phyloP scores from a whole-genome alignment of 2,113 vertebrate species.

The Pseudorhombus dupliciocellatus region DNA sequence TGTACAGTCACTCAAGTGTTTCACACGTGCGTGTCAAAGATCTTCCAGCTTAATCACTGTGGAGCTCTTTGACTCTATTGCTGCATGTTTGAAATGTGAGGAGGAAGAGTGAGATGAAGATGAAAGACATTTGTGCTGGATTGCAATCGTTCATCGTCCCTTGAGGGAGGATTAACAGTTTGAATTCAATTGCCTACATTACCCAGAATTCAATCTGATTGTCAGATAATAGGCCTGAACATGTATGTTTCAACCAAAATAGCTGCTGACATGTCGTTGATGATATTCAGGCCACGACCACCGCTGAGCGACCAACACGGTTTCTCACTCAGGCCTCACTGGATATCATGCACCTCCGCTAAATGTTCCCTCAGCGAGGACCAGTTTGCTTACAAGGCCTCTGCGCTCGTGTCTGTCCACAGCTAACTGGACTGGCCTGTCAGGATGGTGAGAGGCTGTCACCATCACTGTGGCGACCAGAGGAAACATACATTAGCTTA shows the following conservation, averaged over 20 bases:
- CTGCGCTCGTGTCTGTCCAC: conserved; percentile 65
- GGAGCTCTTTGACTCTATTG: background rate
- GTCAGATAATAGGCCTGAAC: no score
- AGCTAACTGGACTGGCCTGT: conserved; percentile 65
- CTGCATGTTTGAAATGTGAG: background rate
- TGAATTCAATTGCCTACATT: no score
- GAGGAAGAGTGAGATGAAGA: background rate
- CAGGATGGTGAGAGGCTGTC: conserved; percentile 76
- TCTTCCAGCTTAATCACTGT: background rate
- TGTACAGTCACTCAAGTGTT: background rate
- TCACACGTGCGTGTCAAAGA: background rate
- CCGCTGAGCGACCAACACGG: conserved; percentile 43
- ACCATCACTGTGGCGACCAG: conserved; percentile 57
- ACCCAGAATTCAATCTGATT: no score
- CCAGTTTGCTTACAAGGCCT: conserved; percentile 78
- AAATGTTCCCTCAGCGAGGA: conserved; percentile 64
- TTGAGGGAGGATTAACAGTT: no score
- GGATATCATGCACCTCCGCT: conserved; percentile 69
- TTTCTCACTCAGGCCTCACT: conserved; percentile 65
- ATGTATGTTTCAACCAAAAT: no score
- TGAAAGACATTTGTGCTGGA: no score
- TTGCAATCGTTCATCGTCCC: no score
- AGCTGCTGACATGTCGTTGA: background rate
- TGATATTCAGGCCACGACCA: conserved; percentile 27
- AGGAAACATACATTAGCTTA: conserved; percentile 72